Base-by-base conservation (phyloP, 2,797 vertebrate genomes). In the Typhlichthys eigenmanni region DNA sequence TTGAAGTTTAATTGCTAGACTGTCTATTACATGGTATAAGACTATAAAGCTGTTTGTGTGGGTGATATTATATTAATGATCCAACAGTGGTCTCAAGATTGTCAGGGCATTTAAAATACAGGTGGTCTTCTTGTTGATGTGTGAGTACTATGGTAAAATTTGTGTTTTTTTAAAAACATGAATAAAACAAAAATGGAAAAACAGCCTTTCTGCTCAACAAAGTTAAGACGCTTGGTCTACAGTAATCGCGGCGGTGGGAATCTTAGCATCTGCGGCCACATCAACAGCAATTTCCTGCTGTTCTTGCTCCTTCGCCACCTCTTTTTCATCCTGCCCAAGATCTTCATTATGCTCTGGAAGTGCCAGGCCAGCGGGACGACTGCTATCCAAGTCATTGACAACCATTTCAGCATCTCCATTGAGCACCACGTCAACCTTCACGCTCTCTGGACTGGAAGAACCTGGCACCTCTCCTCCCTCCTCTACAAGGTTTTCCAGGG, bases 221-320 rank as follows among this genome's bases (percentile, higher is more conserved):
- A 43, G 83, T 87, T 92, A 91, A 72, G 90, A 89, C 5, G 68
- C 78, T 74, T 90, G 87, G 71, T 90, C 74, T 68, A 92, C 75
- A 60, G 85, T 56, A 55, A 80, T 55, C 12, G 78, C 50, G 17
- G 86, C 76, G 55, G 75, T 32, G 1, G 87, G 56, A 11, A 81
- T 72, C 71, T 80, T 61, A 47, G 60, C 56, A 11, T 87, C 78
- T 57, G 71, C 76, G 49, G 62, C 59, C 2, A 19, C 45, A 53
- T 81, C 85, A 49, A 67, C 68, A 1, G 84, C 67, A 54, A 54
- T 82, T 64, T 81, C 76, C 9, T 64, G 69, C 54, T 85, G 58
- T 64, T 83, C 82, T 16, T 74, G 75, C 19, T 63, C 60, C 45
- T 75, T 68, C 11, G 78, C 73, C 3, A 74, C 81, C 3, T 87